These are phyloP conservation scores for Pogonomyrmex barbatus DNA, from an alignment of 1,140 invertebrate species.

Conservation along the genomic window DNA sequence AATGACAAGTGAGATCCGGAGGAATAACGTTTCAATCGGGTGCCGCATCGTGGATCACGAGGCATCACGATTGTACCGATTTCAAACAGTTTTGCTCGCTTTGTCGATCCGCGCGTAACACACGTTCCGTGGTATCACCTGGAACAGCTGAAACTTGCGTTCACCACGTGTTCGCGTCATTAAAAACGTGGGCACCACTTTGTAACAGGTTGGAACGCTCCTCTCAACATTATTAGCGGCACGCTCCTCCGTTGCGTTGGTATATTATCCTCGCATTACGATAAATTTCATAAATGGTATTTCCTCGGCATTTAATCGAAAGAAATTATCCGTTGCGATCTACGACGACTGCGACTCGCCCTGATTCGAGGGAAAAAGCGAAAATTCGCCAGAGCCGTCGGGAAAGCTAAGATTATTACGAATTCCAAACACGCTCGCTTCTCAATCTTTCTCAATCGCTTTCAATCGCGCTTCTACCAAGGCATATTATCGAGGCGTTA, in stretches of 20 bases:
- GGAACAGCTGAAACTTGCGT: constrained; percentile 69
- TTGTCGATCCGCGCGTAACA: constrained; percentile 29
- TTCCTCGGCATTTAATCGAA: not conserved
- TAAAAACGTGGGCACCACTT: constrained; percentile 23
- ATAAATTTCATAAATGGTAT: not conserved
- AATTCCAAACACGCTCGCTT: not conserved
- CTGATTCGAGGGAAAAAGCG: not conserved
- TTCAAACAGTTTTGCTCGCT: constrained; percentile 31
- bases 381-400: not conserved
- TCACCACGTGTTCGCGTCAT: constrained; percentile 66
- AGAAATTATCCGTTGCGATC: too few species aligned
- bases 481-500: not conserved
- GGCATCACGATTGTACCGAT: constrained; percentile 30
- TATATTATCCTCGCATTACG: not conserved
- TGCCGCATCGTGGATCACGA: not conserved
- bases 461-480: not conserved
- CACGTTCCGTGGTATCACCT: constrained; percentile 57
- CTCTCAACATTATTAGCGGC: constrained; percentile 37
- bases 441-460: not conserved
- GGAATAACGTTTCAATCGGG: constrained; percentile 21
- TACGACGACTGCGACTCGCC: too few species aligned
- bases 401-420: not conserved
- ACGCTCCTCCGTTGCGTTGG: not conserved
- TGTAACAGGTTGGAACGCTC: constrained; percentile 53
- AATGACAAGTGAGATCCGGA: constrained; percentile 13